These are phyloP conservation scores for Lacanobia oleracea DNA, from an alignment of 2,888 invertebrate genomes.

Conservation along the genomic window DNA sequence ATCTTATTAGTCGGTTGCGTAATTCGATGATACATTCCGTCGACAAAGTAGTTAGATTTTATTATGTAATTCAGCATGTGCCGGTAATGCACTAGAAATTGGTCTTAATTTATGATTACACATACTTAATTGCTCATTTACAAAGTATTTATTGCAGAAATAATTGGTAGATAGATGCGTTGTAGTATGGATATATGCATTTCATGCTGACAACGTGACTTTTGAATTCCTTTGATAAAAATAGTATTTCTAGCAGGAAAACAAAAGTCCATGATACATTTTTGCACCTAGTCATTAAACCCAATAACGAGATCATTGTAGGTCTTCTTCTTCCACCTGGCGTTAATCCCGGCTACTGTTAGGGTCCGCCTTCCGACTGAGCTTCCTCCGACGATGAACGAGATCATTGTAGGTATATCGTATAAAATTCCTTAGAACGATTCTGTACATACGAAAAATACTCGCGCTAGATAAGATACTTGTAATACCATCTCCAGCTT, in stretches of 20 bases:
- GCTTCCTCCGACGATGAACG: too few species aligned
- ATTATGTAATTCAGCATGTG: conserved; percentile 27
- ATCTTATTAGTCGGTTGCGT: conserved; percentile 44
- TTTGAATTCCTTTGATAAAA: neutral
- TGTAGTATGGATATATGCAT: too few species aligned
- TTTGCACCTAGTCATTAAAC: neutral
- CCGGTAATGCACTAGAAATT: conserved; percentile 27
- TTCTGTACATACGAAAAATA: neutral
- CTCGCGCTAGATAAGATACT: neutral
- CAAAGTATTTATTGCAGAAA: neutral
- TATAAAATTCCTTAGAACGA: neutral
- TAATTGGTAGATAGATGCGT: too few species aligned
- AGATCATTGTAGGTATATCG: too few species aligned
- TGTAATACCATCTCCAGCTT: neutral
- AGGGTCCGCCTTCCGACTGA: too few species aligned
- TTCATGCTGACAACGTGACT: neutral
- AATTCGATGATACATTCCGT: conserved; percentile 39
- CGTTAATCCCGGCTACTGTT: too few species aligned
- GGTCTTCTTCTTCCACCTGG: too few species aligned
- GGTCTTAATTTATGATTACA: conserved; percentile 21
- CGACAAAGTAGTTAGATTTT: conserved; percentile 21
- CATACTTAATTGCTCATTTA: conserved; percentile 6
- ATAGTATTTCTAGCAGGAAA: too few species aligned
- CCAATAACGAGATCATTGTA: too few species aligned
- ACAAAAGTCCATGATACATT: neutral